Base-by-base conservation (phyloP, 2,113 vertebrate species). In the Elaphurus davidianus region DNA sequence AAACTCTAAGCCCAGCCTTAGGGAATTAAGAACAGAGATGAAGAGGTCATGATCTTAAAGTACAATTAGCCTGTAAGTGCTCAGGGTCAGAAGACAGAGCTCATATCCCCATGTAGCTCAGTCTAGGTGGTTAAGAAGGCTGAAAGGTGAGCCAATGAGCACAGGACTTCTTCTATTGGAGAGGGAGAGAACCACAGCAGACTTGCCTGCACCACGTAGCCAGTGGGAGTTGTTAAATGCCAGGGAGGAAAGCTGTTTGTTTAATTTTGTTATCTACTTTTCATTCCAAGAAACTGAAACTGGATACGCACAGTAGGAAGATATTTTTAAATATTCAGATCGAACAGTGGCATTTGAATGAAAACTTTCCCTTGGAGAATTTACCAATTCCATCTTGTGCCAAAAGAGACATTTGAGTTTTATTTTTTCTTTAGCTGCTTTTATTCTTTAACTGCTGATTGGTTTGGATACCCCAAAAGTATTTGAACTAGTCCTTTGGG, bases 271-370 rank as follows among this genome's bases (percentile, higher is more conserved):
- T 90, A 94, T 93, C 93, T 79, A 12, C 54, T 97, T 94, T 89
- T 94, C 57, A 36, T 95, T 96, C 96, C 96, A 91, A 95, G 93
- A 95, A 93, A 89, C 91, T 96, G 88, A 96, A 97, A 93, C 89
- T 93, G 84, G 95, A 79, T 94, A 19, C 28, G 23, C 86, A 93
- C 93, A 23, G 85, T 91, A 62, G 91, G 94, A 94, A 96, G 97
- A 87, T 96, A 97, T 96, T 97, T 98, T 97, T 94, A 98, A 98
- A 96, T 96, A 97, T 62, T 96, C 97, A 71, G 89, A 98, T 85
- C 40, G 43, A 97, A 85, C 47, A 87, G 90, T 74, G 78, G 50
- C 86, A 92, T 93, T 90, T 94, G 95, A 96, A 90, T 96, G 96
- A 96, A 98, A 98, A 98, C 93, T 93, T 98, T 93, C 79, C 45